These are phyloP conservation scores for Holocentrus rufus DNA, from an alignment of 2,797 vertebrate species.

Conservation along the genomic window DNA sequence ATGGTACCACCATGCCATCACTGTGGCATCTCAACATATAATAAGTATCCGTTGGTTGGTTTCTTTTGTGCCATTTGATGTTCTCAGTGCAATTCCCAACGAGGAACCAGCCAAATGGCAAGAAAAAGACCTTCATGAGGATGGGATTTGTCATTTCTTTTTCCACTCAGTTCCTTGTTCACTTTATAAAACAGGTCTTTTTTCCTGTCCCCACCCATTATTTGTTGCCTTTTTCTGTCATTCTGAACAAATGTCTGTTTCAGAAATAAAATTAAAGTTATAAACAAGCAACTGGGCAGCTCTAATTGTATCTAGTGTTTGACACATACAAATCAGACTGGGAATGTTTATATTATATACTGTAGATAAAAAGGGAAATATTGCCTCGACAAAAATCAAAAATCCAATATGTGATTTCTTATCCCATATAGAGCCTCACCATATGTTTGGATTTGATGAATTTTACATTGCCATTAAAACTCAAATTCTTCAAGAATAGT, in stretches of 20 bases:
- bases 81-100: neutral
- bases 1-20: too few species aligned
- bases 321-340: too few species aligned
- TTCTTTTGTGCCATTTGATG: neutral
- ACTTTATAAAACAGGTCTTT: conserved; percentile 13
- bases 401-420: too few species aligned
- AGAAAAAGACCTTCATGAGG: conserved; percentile 9
- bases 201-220: neutral
- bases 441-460: too few species aligned
- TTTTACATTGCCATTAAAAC: too few species aligned
- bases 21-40: neutral
- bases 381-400: too few species aligned
- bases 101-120: too few species aligned
- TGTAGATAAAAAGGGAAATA: too few species aligned
- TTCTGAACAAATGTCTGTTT: conserved; percentile 26
- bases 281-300: conserved; percentile 5
- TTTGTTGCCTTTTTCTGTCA: conserved; percentile 25
- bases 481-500: too few species aligned
- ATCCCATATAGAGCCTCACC: too few species aligned
- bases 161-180: neutral
- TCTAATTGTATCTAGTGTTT: neutral
- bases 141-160: conserved; percentile 11
- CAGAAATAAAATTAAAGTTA: conserved; percentile 52
- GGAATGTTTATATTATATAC: too few species aligned
- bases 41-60: neutral